phyloP scores from a whole-genome alignment of 2,888 invertebrate species.

The Nomada flava region DNA sequence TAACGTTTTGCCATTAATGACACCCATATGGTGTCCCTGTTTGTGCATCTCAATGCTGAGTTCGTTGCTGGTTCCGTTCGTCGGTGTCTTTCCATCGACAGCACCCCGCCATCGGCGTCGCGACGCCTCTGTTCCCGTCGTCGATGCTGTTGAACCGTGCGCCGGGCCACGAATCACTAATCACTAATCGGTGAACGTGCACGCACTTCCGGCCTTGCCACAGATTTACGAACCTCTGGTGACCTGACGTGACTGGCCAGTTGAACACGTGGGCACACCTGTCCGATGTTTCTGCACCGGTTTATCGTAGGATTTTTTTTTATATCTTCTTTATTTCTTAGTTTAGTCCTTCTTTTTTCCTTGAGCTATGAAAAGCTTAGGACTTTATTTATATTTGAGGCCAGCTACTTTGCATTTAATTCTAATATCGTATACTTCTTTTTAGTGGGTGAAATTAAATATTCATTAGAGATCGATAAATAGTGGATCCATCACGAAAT shows the following conservation, averaged over 20 bases:
- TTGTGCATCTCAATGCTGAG: slow-evolving; percentile 77
- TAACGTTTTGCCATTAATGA: slow-evolving; percentile 78
- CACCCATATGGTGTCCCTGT: slow-evolving; percentile 57
- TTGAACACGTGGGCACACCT: too few relatives aligned
- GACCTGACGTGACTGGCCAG: too few relatives aligned
- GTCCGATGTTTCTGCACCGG: not conserved
- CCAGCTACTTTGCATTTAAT: too few relatives aligned
- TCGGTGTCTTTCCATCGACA: slow-evolving; percentile 12
- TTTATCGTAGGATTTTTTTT: not conserved
- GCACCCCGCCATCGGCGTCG: not conserved
- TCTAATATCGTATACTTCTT: too few relatives aligned
- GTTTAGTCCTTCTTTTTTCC: too few relatives aligned
- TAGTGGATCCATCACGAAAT: too few relatives aligned
- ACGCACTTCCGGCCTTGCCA: slow-evolving; percentile 73
- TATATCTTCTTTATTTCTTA: too few relatives aligned
- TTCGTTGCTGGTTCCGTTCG: slow-evolving; percentile 33
- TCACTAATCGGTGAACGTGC: slow-evolving; percentile 63
- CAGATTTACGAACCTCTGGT: not conserved
- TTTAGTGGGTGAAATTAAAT: too few relatives aligned
- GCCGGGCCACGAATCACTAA: slow-evolving; percentile 75
- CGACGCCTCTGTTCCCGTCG: slow-evolving; percentile 16
- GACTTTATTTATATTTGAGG: too few relatives aligned
- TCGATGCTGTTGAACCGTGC: slow-evolving; percentile 77
- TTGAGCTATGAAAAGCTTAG: too few relatives aligned
- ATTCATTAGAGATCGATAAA: too few relatives aligned